Conservation (phyloP, 2,888 invertebrate genomes). For the Automeris io region DNA sequence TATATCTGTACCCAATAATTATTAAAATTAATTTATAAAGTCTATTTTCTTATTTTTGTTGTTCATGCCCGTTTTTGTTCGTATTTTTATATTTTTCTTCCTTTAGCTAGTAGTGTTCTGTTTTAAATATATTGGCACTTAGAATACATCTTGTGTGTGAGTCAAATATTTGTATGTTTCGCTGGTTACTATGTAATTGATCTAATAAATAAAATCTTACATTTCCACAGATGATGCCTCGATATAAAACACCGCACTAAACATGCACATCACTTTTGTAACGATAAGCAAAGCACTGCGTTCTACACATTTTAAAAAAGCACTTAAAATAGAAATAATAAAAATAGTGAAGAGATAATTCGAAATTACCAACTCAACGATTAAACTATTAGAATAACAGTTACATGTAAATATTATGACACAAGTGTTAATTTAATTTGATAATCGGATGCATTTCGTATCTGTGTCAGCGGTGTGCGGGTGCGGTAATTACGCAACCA, state of each 20-base stretch:
- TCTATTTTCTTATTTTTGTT: too few species aligned
- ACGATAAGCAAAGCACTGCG: slow-evolving; percentile 38
- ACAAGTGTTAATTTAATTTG: slow-evolving; percentile 3
- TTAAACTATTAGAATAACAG: slow-evolving; percentile 1
- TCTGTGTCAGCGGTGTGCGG: slow-evolving; percentile 63
- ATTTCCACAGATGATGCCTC: slow-evolving; percentile 73
- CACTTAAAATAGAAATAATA: slow-evolving; percentile 24
- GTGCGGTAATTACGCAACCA: slow-evolving; percentile 44
- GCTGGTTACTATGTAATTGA: too few species aligned
- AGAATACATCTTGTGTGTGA: too few species aligned
- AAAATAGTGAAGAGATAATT: not conserved
- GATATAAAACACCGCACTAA: slow-evolving; percentile 49
- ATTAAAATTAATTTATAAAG: too few species aligned
- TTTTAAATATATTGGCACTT: too few species aligned
- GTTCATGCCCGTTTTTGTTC: too few species aligned
- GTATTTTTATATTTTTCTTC: too few species aligned
- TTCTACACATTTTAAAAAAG: slow-evolving; percentile 39
- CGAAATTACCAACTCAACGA: not conserved
- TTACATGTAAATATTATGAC: slow-evolving; percentile 3
- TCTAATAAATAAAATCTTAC: slow-evolving; percentile 34
- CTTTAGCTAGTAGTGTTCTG: too few species aligned
- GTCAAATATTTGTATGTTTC: too few species aligned
- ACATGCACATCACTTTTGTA: slow-evolving; percentile 51
- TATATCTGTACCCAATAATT: too few species aligned
- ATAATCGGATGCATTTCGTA: slow-evolving; percentile 25